Evolutionary conservation across 2,888 invertebrate species (phyloP), one percentile per base, ranked within the genome.

Genomic region (Mycalesis mineus): DNA sequence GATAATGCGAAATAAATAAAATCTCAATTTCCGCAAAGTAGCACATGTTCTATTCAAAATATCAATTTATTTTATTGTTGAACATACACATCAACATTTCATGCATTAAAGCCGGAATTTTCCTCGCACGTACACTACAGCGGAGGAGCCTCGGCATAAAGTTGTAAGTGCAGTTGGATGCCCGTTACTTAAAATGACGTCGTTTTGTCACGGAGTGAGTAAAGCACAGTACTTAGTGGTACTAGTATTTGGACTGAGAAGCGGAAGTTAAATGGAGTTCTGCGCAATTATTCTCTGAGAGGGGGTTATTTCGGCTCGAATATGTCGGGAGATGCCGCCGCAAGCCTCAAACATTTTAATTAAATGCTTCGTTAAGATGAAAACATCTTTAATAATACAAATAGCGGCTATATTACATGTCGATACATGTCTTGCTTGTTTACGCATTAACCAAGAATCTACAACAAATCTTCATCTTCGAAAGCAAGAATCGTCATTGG

Each of bases 221-320:
- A 77, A 80, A 80, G 83, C 82, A 80, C 76, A 75, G 79, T 78
- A 77, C 82, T 87, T 84, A 84, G 84, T 75, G 82, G 82, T 75
- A 73, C 78, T 78, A 80, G 80, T 82, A 82, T 84, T 84, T 80
- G 80, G 82, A 79, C 78, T 75, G 79, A 82, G 84, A 82, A 75
- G 78, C 78, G 84, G 80, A 87, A 87, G 83, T 87, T 87, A 84
- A 85, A 87, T 88, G 84, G 84, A 85, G 80, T 87, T 84, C 78
- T 73, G 78, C 80, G 81, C 84, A 86, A 87, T 87, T 87, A 84
- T 83, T 85, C 85, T 82, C 80, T 65, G 78, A 80, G 82, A 77
- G 81, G 80, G 78, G 82, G 83, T 84, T 82, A 82, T 74, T 79
- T 79, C 74, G 76, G 77, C 74, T 73, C 77, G 69, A 78, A 79